Percentiles rank a stretch among this genome's conserved stretches.
These are phyloP conservation scores for Mycteria americana DNA, from an alignment of 2,797 vertebrate species.

Conservation along the genomic window DNA sequence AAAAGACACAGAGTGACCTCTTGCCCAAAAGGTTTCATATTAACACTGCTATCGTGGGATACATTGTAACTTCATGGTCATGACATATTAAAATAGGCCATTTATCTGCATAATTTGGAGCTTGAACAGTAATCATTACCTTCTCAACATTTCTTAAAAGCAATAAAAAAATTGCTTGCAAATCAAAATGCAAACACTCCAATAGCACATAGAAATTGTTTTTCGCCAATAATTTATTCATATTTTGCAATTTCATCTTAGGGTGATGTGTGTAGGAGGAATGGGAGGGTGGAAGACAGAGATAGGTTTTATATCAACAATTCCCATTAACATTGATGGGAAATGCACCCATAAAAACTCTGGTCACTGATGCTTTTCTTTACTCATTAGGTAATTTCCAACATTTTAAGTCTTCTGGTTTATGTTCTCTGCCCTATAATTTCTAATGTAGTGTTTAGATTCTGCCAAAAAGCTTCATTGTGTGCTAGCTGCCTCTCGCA, in stretches of 20 bases:
- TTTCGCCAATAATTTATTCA: neutral
- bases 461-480: conserved; percentile 12
- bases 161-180: neutral
- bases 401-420: conserved; percentile 23
- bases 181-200: neutral
- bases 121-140: neutral
- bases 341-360: conserved; percentile 36
- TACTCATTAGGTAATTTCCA: conserved; percentile 40
- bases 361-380: conserved; percentile 31
- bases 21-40: neutral
- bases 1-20: neutral
- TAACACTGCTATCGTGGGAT: neutral
- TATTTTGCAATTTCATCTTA: neutral
- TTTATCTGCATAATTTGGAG: neutral
- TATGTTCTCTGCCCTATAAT: conserved; percentile 36
- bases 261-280: neutral
- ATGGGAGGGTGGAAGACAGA: neutral
- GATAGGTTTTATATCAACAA: neutral
- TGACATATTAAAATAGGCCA: neutral
- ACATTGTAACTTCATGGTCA: neutral
- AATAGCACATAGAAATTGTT: neutral
- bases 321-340: conserved; percentile 22
- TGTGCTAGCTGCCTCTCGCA: neutral
- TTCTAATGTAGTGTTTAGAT: neutral
- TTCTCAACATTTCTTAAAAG: neutral